phyloP scores from a whole-genome alignment of 2,888 invertebrate genomes.

The Dynastes grantii region DNA sequence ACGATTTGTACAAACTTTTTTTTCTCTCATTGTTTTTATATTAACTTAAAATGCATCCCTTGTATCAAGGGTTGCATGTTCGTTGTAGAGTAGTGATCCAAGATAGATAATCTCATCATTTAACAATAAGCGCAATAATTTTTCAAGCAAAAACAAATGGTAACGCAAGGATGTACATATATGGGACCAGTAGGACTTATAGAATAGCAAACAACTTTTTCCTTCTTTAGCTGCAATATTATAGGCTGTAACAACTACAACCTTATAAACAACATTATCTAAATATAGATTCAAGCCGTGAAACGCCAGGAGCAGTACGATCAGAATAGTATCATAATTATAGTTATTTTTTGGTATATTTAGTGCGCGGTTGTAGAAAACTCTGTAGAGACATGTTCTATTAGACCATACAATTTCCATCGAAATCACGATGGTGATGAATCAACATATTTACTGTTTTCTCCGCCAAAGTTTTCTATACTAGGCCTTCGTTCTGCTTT shows the following conservation, averaged over 20 bases:
- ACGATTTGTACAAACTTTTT: too few species aligned
- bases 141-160: too few species aligned
- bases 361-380: neutral
- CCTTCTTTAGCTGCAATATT: neutral
- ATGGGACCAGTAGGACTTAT: too few species aligned
- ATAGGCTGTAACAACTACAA: neutral
- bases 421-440: neutral
- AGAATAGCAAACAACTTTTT: neutral
- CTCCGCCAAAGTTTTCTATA: neutral
- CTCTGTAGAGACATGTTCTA: neutral
- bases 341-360: constrained; percentile 17
- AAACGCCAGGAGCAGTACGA: constrained; percentile 3
- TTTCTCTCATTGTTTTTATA: too few species aligned
- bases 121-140: too few species aligned
- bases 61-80: too few species aligned
- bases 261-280: neutral
- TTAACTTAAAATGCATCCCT: too few species aligned
- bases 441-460: neutral
- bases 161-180: too few species aligned
- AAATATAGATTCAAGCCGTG: constrained; percentile 12
- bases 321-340: constrained; percentile 16
- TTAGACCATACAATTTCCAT: neutral
- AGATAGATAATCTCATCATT: too few species aligned
- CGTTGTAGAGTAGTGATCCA: too few species aligned
- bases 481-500: neutral